Percentiles rank a stretch among this genome's conserved stretches.
Evolutionary conservation across 1,140 invertebrate genomes (phyloP).

Genomic region (Philopotamus ludificatus): DNA sequence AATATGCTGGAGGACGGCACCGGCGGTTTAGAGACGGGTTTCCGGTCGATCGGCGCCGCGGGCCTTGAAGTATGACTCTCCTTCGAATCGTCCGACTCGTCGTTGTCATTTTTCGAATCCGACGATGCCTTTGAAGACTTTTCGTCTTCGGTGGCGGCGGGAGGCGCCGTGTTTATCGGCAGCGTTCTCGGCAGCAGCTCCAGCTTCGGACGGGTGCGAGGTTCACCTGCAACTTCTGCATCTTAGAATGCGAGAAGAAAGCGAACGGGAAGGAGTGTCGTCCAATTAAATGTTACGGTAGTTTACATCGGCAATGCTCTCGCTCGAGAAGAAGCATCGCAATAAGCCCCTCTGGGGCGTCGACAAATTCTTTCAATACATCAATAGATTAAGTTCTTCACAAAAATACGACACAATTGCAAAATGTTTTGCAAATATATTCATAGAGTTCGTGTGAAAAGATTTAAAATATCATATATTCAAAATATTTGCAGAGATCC

Average conservation of each 20-base stretch:
- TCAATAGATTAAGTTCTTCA: too few species aligned
- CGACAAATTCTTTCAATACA: too few species aligned
- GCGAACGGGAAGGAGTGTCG: background rate
- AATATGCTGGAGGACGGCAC: constrained; percentile 74
- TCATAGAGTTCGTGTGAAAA: too few species aligned
- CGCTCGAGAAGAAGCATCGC: too few species aligned
- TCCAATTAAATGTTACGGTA: background rate
- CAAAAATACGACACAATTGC: too few species aligned
- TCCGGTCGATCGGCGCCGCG: constrained; percentile 6
- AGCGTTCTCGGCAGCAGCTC: constrained; percentile 72
- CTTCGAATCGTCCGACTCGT: background rate
- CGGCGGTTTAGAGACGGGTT: constrained; percentile 47
- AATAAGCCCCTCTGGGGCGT: too few species aligned
- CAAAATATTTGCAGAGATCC: too few species aligned
- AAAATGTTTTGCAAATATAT: too few species aligned
- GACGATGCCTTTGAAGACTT: constrained; percentile 5
- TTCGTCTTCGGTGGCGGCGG: constrained; percentile 32
- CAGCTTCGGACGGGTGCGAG: constrained; percentile 65
- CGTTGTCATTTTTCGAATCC: background rate
- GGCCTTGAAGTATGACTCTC: constrained; percentile 6
- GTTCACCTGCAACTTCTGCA: constrained; percentile 44
- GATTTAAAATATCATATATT: too few species aligned
- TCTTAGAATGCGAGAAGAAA: constrained; percentile 31
- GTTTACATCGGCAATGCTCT: too few species aligned
- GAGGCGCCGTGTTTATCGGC: constrained; percentile 55